Conservation (phyloP, 2,113 vertebrate genomes). For the Salvelinus namaycush region DNA sequence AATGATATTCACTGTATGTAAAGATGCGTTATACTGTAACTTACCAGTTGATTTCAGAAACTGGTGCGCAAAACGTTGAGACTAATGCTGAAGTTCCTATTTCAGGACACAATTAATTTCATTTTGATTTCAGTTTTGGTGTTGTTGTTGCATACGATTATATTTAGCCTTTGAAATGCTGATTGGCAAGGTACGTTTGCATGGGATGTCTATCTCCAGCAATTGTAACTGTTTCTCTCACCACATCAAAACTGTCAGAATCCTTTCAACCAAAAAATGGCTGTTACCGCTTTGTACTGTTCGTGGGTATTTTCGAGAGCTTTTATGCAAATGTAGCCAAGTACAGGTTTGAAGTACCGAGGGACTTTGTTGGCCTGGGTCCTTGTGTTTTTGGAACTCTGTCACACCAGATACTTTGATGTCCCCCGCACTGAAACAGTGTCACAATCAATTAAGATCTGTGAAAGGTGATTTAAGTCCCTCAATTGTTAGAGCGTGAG, state of each 20-base stretch:
- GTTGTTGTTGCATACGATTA: conserved; percentile 43
- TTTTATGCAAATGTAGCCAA: conserved; percentile 70
- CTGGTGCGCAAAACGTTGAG: conserved; percentile 4
- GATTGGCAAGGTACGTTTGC: conserved; percentile 57
- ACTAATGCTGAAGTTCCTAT: conserved; percentile 42
- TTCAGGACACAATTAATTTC: conserved; percentile 23
- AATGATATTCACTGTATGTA: neutral
- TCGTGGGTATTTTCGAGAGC: conserved; percentile 59
- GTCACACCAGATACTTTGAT: conserved; percentile 67
- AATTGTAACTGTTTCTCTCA: conserved; percentile 28
- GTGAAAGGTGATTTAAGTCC: conserved; percentile 63
- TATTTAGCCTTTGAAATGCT: conserved; percentile 62
- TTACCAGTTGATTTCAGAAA: conserved; percentile 11
- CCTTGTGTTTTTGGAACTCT: conserved; percentile 59
- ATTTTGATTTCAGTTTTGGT: conserved; percentile 1
- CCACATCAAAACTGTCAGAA: conserved; percentile 39
- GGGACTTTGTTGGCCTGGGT: conserved; percentile 45
- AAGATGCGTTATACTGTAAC: no score
- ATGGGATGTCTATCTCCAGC: conserved; percentile 34
- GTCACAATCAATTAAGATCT: conserved; percentile 67
- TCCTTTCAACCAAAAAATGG: conserved; percentile 53
- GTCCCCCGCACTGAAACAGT: conserved; percentile 58
- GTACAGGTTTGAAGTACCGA: conserved; percentile 51
- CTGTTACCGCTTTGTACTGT: conserved; percentile 62
- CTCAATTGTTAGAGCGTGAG: conserved; percentile 46